Conservation (phyloP, 2,797 vertebrate species). For the Artibeus lituratus region DNA sequence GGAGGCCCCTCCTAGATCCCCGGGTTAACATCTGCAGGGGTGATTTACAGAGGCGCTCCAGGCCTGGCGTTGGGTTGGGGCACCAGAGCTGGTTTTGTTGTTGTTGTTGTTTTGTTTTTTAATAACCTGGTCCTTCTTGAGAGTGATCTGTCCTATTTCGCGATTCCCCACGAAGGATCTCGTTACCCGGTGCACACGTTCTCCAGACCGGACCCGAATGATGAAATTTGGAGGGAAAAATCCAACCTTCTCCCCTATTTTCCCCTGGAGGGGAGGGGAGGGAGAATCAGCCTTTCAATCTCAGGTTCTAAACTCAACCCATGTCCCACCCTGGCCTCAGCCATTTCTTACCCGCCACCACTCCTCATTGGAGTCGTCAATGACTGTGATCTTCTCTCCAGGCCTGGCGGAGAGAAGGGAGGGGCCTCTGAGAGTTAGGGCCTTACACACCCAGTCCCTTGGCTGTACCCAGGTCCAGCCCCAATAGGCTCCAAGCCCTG, state of each 20-base stretch:
- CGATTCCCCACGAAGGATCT: slow-evolving; percentile 94
- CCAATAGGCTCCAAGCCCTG: not conserved
- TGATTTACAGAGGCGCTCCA: not conserved
- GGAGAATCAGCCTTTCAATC: not conserved
- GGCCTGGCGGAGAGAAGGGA: slow-evolving; percentile 84
- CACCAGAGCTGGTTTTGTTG: not conserved
- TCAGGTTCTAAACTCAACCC: not conserved
- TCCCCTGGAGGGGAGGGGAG: slow-evolving; percentile 83
- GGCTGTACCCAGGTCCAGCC: not conserved
- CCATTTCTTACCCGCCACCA: slow-evolving; percentile 92
- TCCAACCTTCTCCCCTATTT: slow-evolving; percentile 88
- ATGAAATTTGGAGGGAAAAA: slow-evolving; percentile 92
- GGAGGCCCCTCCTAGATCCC: not conserved
- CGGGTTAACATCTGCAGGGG: not conserved
- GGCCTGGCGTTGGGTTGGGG: not conserved
- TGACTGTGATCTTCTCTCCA: slow-evolving; percentile 94
- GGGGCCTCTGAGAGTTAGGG: not conserved
- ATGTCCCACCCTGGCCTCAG: not conserved
- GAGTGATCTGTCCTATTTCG: slow-evolving; percentile 95
- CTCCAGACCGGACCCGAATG: slow-evolving; percentile 91
- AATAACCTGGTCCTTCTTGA: slow-evolving; percentile 90
- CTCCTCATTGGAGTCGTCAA: slow-evolving; percentile 98
- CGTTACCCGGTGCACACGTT: slow-evolving; percentile 90
- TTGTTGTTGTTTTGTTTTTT: not conserved
- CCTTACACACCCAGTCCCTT: not conserved